phyloP scores from a whole-genome alignment of 2,797 vertebrate species.

The Siniperca scherzeri region DNA sequence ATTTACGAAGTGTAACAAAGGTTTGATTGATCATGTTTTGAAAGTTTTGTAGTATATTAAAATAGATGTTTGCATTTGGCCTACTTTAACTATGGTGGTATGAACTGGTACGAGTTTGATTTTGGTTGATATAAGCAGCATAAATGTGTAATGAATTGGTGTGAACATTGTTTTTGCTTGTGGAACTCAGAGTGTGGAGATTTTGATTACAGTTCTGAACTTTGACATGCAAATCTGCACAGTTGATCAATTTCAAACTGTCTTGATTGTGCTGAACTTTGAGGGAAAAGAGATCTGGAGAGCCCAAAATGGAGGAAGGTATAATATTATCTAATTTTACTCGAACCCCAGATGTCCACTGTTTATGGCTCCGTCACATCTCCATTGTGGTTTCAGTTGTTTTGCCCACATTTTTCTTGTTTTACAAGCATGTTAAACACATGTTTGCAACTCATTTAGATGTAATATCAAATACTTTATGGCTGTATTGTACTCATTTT shows the following conservation, averaged over 20 bases:
- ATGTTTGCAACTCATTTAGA: not conserved
- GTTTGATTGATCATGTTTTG: slow-evolving; percentile 16
- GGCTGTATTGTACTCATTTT: not conserved
- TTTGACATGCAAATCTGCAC: not conserved
- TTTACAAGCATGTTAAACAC: not conserved
- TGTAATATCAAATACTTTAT: not conserved
- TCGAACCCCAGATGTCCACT: no score
- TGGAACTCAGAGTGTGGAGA: no score
- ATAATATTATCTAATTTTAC: no score
- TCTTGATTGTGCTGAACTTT: not conserved
- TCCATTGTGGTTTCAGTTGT: not conserved
- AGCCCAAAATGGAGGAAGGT: not conserved
- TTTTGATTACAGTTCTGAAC: not conserved
- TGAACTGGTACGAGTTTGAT: not conserved
- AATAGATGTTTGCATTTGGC: not conserved
- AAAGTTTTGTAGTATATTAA: not conserved
- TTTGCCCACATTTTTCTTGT: not conserved
- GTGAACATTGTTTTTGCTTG: no score
- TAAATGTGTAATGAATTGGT: not conserved
- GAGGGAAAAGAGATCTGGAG: not conserved
- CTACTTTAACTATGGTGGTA: not conserved
- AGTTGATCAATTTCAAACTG: not conserved
- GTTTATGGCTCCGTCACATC: not conserved
- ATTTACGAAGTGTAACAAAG: slow-evolving; percentile 40
- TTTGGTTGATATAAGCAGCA: not conserved